Evolutionary conservation across 2,888 invertebrate genomes (phyloP), one percentile per base, ranked within the genome.

Genomic region (Drosophila rellima): DNA sequence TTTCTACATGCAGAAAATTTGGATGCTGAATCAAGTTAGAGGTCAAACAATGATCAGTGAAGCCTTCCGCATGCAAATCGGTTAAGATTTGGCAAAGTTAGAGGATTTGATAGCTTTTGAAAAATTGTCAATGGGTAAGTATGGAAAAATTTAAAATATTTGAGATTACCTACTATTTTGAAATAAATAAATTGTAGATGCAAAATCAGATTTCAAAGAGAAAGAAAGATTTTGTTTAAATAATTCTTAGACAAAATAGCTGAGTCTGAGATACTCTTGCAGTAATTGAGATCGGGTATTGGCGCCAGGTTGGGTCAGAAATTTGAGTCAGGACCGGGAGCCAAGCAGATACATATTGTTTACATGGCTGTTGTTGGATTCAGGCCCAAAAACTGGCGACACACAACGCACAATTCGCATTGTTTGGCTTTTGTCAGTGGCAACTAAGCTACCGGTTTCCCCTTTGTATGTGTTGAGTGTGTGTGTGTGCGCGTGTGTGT

Each of bases 341-440:
- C 47, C 37, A 65, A 74, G 55, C 75, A 76, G 75, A 76, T 78
- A 76, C 79, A 79, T 70, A 74, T 78, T 69, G 79, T 54, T 61
- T 69, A 52, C 68, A 73, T 61, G 61, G 37, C 50, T 63, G 54
- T 63, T 52, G 60, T 42, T 50, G 60, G 51, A 26, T 61, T 52
- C 59, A 65, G 80, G 78, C 82, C 67, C 75, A 52, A 73, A 83
- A 63, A 59, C 74, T 61, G 81, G 44, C 78, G 66, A 70, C 81
- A 69, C 67, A 63, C 83, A 62, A 80, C 84, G 78, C 87, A 83
- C 70, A 83, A 75, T 80, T 88, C 81, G 63, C 78, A 88, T 88
- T 83, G 83, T 83, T 82, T 88, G 83, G 82, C 83, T 84, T 83
- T 83, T 84, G 82, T 69, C 69, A 52, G 72, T 62, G 70, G 54